Percentiles rank a stretch among this genome's conserved stretches.
These are phyloP conservation scores for Peromyscus polionotus DNA, from an alignment of 2,113 vertebrate genomes.

Conservation along the genomic window DNA sequence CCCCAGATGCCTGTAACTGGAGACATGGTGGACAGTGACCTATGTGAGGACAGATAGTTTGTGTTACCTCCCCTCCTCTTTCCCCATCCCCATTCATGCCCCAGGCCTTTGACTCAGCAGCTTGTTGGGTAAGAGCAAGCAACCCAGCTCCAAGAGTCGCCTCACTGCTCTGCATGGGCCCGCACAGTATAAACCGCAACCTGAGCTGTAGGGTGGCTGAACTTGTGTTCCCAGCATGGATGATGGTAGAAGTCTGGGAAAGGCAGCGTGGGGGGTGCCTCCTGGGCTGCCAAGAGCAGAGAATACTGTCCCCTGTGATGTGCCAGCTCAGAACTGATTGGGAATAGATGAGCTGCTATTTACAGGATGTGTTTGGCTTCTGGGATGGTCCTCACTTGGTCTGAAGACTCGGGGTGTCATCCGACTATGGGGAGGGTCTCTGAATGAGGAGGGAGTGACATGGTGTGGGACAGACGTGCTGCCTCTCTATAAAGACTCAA, in stretches of 20 bases:
- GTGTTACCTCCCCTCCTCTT: not conserved
- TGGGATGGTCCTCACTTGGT: not conserved
- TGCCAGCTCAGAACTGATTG: not conserved
- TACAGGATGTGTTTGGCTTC: too few relatives aligned
- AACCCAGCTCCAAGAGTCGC: not conserved
- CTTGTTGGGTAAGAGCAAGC: not conserved
- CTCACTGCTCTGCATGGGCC: not conserved
- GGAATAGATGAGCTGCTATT: not conserved
- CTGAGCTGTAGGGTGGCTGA: not conserved
- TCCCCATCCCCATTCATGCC: not conserved
- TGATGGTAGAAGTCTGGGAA: accelerated
- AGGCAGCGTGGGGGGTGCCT: not conserved
- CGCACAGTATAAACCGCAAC: too few relatives aligned
- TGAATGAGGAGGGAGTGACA: not conserved
- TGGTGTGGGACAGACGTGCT: too few relatives aligned
- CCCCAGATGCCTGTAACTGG: not conserved
- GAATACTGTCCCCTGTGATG: not conserved
- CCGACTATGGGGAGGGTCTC: not conserved
- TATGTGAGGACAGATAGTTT: not conserved
- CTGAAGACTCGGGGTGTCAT: not conserved
- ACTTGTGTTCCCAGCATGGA: not conserved
- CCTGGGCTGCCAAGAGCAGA: not conserved
- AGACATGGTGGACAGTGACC: not conserved
- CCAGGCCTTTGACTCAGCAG: not conserved
- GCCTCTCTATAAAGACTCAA: not conserved